Base-by-base conservation (phyloP, 2,888 invertebrate species). In the Chrysolina oricalcia region DNA sequence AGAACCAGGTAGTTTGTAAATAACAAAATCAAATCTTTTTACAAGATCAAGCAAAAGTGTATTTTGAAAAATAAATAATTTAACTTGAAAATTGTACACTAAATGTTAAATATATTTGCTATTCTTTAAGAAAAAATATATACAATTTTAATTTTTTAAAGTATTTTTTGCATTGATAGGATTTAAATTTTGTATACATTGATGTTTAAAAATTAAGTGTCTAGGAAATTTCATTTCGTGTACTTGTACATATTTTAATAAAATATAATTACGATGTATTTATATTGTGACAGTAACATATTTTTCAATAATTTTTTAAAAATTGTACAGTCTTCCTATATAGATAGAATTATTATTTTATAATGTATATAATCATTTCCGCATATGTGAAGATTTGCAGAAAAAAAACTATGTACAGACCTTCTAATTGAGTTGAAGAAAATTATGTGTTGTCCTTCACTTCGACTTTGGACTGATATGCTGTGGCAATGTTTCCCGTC, bases 161-260 rank as follows among this genome's bases (percentile, higher is more conserved):
- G 70, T 85, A 84, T 84, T 77, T 85, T 86, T 85, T 84, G 85
- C 85, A 83, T 83, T 81, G 72, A 76, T 74, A 74, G 74, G 73
- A 68, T 74, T 77, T 81, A 83, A 79, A 64, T 82, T 84, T 82
- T 83, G 78, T 82, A 81, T 74, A 77, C 73, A 81, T 79, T 69
- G 75, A 78, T 80, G 48, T 67, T 48, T 15, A 67, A 50, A 35
- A 27, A 67, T 6, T 21, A 21, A 67, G 35, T 50, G 67, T 48
- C n/a, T 65, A 27, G 35, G n/a, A 41, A 62, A 27, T 13, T 70
- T 74, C 71, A 64, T 75, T 62, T 66, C 53, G 21, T 53, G 50
- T 64, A 73, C 41, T 50, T 73, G 50, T 75, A 72, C 68, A 74
- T 72, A 74, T 66, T 70, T 40, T 68, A 56, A 53, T 63, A 65